Evolutionary conservation across 2,797 vertebrate genomes (phyloP).

Genomic region (Danio tinwini): DNA sequence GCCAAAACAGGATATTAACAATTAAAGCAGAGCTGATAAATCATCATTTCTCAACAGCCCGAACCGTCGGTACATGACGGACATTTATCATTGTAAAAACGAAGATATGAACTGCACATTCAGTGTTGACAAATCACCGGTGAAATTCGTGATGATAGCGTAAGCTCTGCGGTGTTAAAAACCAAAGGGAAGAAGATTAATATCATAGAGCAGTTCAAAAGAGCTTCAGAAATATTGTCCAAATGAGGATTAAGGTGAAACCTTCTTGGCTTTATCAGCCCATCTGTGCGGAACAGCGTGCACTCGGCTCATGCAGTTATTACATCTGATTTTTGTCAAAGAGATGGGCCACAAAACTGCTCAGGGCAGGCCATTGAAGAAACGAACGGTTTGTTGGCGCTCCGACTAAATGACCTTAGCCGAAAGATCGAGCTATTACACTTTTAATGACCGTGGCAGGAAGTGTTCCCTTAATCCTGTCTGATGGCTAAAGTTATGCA

Average conservation of each 20-base stretch:
- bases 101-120: background rate
- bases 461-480: constrained; percentile 26
- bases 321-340: constrained; percentile 32
- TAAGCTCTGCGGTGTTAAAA: background rate
- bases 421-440: constrained; percentile 9
- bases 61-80: constrained; percentile 14
- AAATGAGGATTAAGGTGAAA: constrained; percentile 30
- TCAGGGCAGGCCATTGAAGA: constrained; percentile 16
- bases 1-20: constrained; percentile 47
- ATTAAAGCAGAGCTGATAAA: constrained; percentile 4
- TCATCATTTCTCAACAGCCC: constrained; percentile 15
- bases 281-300: constrained; percentile 35
- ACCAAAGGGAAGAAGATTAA: background rate
- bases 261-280: constrained; percentile 15
- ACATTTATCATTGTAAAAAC: constrained; percentile 29
- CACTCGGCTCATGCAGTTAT: background rate
- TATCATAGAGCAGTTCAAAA: background rate
- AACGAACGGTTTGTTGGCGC: constrained; percentile 15
- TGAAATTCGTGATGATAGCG: background rate
- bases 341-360: constrained; percentile 10
- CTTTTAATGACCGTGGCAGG: constrained; percentile 33
- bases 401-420: constrained; percentile 25
- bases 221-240: constrained; percentile 2
- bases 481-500: constrained; percentile 11
- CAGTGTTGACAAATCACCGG: constrained; percentile 4